phyloP scores from a whole-genome alignment of 2,888 invertebrate genomes.

The Phalangium opilio region DNA sequence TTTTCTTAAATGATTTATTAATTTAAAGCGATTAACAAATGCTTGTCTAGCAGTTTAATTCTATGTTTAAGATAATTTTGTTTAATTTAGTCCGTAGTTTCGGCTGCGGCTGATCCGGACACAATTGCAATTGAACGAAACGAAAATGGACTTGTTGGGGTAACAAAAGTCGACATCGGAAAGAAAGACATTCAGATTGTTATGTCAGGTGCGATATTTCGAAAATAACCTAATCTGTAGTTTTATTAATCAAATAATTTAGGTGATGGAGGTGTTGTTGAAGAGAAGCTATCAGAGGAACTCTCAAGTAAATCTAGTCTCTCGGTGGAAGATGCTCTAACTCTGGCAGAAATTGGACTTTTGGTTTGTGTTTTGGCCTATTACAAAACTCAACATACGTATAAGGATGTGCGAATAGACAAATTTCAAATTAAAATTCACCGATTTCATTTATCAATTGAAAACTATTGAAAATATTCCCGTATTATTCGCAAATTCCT shows the following conservation, averaged over 20 bases:
- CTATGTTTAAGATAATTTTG: no score
- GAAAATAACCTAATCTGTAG: no score
- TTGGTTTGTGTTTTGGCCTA: not conserved
- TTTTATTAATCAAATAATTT: not conserved
- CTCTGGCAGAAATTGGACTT: not conserved
- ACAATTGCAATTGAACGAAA: conserved; percentile 43
- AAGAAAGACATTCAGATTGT: not conserved
- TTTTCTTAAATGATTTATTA: no score
- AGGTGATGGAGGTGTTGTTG: not conserved
- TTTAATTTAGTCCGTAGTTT: conserved; percentile 48
- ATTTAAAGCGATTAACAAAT: no score
- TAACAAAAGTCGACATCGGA: not conserved
- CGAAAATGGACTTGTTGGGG: not conserved
- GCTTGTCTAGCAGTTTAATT: no score
- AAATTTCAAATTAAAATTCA: no score
- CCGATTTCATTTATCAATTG: no score
- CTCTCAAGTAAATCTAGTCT: not conserved
- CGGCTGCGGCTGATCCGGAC: conserved; percentile 60
- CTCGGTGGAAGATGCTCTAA: not conserved
- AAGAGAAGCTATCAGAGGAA: not conserved
- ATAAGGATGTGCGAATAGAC: no score
- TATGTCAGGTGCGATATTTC: no score
- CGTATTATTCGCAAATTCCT: no score
- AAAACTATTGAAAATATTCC: no score
- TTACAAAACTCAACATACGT: no score